Base-by-base conservation (phyloP, 2,888 invertebrate genomes). In the Clusia tigrina region DNA sequence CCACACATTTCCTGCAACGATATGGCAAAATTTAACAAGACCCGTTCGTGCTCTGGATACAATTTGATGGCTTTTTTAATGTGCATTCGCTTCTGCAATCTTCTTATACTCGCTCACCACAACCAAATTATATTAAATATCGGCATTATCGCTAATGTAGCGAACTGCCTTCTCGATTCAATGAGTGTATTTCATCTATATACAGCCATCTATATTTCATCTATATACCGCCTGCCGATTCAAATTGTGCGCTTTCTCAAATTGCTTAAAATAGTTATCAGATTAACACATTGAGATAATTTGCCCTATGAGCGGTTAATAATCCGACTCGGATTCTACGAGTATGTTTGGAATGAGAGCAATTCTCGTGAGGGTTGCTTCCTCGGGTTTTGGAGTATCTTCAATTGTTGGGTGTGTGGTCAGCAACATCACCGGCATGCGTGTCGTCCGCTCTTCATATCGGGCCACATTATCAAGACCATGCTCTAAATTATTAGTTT, bases 271-370 rank as follows among this genome's bases (percentile, higher is more conserved):
- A 98, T 96, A 80, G 95, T 93, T 78, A 97, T 95, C 71, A 98
- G 86, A 85, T 95, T 96, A 96, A 98, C 2, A 97, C 96, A 84
- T 96, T 97, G 63, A 98, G 86, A 84, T 98, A 96, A 84, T 95
- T 96, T 0, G 97, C 97, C 97, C 96, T 73, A 98, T 95, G 65
- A 97, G 88, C 0, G 97, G 94, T 82, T 96, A 96, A 85, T 98
- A 98, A 22, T 93, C 92, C 82, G 96, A 94, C 2, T 97, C 97
- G 10, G 95, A 93, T 78, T 95, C 94, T 0, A n/a, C n/a, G n/a
- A n/a, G n/a, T n/a, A 95, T 93, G 83, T 94, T 93, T 0, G 95
- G 96, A 59, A 96, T 86, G 22, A 96, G 85, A 6, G 93, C 92
- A n/a, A n/a, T n/a, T n/a, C n/a, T n/a, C n/a, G n/a, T n/a, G n/a